Percentiles rank a stretch among this genome's conserved stretches.
Conservation (phyloP, 2,888 invertebrate species). For the Caenorhabditis becei region DNA sequence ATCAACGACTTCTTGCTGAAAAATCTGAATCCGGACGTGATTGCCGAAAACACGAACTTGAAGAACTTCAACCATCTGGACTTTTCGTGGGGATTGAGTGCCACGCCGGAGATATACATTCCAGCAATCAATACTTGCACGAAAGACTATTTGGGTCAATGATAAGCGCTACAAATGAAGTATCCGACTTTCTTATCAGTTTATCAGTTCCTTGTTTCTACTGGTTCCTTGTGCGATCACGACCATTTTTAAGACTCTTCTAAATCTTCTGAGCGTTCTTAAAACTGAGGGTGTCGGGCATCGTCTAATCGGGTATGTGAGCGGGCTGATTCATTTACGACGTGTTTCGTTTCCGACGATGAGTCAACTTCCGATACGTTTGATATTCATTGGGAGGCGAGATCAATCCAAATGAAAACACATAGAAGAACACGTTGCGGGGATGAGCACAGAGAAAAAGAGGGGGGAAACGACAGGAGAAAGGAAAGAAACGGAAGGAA, state of each 20-base stretch:
- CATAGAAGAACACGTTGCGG: slow-evolving; percentile 36
- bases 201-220: slow-evolving; percentile 5
- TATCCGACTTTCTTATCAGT: background rate
- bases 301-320: slow-evolving; percentile 24
- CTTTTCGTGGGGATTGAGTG: slow-evolving; percentile 73
- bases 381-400: slow-evolving; percentile 1
- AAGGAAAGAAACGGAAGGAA: background rate
- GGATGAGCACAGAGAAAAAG: slow-evolving; percentile 28
- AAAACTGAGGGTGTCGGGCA: slow-evolving; percentile 6
- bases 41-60: slow-evolving; percentile 52
- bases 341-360: slow-evolving; percentile 44
- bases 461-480: background rate
- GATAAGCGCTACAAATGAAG: background rate
- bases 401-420: slow-evolving; percentile 2
- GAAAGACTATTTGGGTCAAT: slow-evolving; percentile 41
- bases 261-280: slow-evolving; percentile 9
- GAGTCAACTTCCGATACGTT: slow-evolving; percentile 39
- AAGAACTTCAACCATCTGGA: slow-evolving; percentile 72
- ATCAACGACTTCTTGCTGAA: slow-evolving; percentile 63
- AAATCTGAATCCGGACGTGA: slow-evolving; percentile 59
- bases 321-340: slow-evolving; percentile 30
- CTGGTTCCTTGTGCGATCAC: background rate
- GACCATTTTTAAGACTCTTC: slow-evolving; percentile 12
- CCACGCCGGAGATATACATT: slow-evolving; percentile 66
- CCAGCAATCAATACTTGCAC: slow-evolving; percentile 64